phyloP scores from a whole-genome alignment of 2,797 vertebrate genomes.

The Tokudaia tokunoshimensis region DNA sequence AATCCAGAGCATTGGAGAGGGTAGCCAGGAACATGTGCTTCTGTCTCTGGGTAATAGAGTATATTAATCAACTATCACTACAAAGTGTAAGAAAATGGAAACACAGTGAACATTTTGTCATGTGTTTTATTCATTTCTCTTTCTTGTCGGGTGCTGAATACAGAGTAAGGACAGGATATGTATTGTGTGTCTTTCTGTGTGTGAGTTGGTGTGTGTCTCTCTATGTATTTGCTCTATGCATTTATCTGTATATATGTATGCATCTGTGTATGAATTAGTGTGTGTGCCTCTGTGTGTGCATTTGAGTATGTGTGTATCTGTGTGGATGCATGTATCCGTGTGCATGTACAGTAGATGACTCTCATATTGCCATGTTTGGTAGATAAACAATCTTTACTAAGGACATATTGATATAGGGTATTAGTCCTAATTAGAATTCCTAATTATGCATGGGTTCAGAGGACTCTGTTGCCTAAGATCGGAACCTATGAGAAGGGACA shows the following conservation, averaged over 20 bases:
- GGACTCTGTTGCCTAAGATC: not conserved
- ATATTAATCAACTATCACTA: too few relatives aligned
- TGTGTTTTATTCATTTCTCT: not conserved
- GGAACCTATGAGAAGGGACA: not conserved
- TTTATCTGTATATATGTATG: not conserved
- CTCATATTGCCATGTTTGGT: not conserved
- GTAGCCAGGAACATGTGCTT: too few relatives aligned
- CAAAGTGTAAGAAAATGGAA: too few relatives aligned
- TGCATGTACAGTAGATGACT: not conserved
- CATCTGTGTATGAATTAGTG: not conserved
- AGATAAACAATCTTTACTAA: not conserved
- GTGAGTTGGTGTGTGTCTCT: not conserved
- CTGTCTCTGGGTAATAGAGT: too few relatives aligned
- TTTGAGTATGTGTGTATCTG: not conserved
- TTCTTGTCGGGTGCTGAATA: not conserved
- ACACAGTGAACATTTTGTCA: not conserved
- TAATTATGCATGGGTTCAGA: conserved; percentile 33
- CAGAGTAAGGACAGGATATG: not conserved
- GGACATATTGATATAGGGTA: conserved; percentile 9
- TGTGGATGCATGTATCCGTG: not conserved
- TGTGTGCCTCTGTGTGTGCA: not conserved
- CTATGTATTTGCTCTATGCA: not conserved
- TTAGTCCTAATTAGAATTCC: conserved; percentile 63
- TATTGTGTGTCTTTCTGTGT: not conserved
- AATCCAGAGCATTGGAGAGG: too few relatives aligned